These are phyloP conservation scores for human (Homo sapiens) DNA, from an alignment of 2,113 vertebrate genomes.

Conservation along the genomic window GRCh38 chr5:116096001-116096500, in stretches of 20 bases:
- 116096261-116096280: neutral
- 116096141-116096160: neutral
- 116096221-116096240: neutral
- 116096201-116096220: neutral
- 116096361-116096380: neutral
- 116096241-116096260: neutral
- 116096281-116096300: neutral
- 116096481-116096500: no score
- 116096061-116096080: no score
- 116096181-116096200: neutral
- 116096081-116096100: neutral
- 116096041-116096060: no score
- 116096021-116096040: neutral
- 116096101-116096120: constrained; percentile 1
- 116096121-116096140: neutral
- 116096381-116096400: neutral
- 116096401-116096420: neutral
- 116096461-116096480: no score
- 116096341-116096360: neutral
- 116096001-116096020: neutral
- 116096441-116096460: no score
- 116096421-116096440: neutral
- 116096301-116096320: neutral
- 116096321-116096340: neutral
- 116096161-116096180: neutral